These are phyloP conservation scores for Lepidurus apus DNA, from an alignment of 1,140 invertebrate species.

Conservation along the genomic window DNA sequence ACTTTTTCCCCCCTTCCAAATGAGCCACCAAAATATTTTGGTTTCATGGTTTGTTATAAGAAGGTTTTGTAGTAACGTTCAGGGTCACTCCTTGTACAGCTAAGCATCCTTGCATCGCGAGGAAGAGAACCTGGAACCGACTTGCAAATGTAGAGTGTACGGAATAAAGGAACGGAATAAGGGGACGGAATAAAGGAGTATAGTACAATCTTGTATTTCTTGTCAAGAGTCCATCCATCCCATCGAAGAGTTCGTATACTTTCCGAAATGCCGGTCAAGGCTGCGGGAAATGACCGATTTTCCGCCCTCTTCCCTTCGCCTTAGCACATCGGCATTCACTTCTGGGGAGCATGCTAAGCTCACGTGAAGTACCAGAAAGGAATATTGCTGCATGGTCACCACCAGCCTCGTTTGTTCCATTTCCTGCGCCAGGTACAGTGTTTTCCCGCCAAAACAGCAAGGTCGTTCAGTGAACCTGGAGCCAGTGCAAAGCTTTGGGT, in stretches of 20 bases:
- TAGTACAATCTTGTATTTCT: not conserved
- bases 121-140: not conserved
- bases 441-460: slow-evolving; percentile 11
- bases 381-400: not conserved
- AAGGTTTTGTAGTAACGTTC: slow-evolving; percentile 1
- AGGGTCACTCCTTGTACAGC: slow-evolving; percentile 2
- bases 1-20: not conserved
- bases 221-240: not conserved
- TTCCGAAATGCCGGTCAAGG: slow-evolving; percentile 5
- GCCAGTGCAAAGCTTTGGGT: not conserved
- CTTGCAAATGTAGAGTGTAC: not conserved
- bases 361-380: not conserved
- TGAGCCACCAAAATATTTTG: not conserved
- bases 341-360: not conserved
- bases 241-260: not conserved
- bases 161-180: not conserved
- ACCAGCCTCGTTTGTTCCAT: not conserved
- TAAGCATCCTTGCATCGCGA: not conserved
- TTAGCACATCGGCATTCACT: not conserved
- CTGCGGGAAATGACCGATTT: slow-evolving; percentile 1
- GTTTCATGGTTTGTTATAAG: not conserved
- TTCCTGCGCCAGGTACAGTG: not conserved
- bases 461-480: not conserved
- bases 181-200: not conserved
- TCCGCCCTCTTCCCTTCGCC: not conserved